Percentiles rank a stretch among this genome's conserved stretches.
These are phyloP conservation scores for Lasioglossum oenotherae DNA, from an alignment of 2,888 invertebrate genomes.

Conservation along the genomic window DNA sequence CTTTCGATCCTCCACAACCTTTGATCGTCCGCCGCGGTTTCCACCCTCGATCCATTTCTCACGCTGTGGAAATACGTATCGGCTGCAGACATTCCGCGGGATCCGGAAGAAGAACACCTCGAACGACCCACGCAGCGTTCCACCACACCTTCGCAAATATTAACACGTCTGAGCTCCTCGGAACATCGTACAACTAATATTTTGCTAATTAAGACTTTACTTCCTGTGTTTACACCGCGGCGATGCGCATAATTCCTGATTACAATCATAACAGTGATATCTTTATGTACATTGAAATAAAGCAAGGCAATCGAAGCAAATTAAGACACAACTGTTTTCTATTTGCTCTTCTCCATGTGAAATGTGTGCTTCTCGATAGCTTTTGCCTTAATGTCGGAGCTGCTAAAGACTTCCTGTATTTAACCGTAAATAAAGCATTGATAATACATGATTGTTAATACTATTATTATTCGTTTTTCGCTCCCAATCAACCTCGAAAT, in stretches of 20 bases:
- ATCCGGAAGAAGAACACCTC: not conserved
- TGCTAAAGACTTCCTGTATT: not conserved
- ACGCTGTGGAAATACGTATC: not conserved
- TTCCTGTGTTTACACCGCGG: no score
- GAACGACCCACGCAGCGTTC: not conserved
- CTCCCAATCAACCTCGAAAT: not conserved
- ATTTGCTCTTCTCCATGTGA: not conserved
- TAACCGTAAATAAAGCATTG: not conserved
- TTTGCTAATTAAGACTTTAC: not conserved
- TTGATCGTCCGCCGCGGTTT: not conserved
- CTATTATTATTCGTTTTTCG: not conserved
- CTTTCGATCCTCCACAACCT: not conserved
- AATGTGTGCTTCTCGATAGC: not conserved
- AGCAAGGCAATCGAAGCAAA: no score
- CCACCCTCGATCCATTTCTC: not conserved
- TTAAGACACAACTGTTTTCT: no score
- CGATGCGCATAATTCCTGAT: not conserved
- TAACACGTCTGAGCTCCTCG: not conserved
- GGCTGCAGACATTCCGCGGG: not conserved
- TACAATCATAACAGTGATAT: not conserved
- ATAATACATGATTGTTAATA: not conserved
- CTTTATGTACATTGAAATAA: not conserved
- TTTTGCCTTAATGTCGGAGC: not conserved
- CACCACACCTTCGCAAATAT: not conserved
- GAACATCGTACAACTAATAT: not conserved